These are phyloP conservation scores for Apodemus speciosus DNA, from an alignment of 2,113 vertebrate genomes.

Conservation along the genomic window DNA sequence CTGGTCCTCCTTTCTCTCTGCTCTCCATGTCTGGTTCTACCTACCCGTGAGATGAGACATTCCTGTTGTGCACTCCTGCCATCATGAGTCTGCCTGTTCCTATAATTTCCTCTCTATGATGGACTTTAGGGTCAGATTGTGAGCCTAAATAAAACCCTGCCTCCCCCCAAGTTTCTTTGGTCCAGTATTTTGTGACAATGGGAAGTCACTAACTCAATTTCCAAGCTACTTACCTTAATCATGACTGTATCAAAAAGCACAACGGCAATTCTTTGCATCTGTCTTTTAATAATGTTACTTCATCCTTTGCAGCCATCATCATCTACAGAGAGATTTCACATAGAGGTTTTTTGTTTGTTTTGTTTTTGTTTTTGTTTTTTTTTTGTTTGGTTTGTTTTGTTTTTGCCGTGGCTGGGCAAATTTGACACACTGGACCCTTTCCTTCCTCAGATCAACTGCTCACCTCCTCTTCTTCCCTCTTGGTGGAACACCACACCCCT, in stretches of 20 bases:
- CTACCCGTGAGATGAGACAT: background rate
- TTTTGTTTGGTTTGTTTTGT: too few species aligned
- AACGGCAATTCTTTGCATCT: background rate
- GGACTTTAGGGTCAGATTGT: background rate
- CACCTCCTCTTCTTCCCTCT: conserved; percentile 50
- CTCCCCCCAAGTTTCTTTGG: background rate
- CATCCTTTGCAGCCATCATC: conserved; percentile 30
- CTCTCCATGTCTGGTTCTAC: background rate
- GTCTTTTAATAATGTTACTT: background rate
- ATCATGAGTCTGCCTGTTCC: background rate
- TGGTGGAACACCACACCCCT: conserved; percentile 76
- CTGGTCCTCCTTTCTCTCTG: background rate
- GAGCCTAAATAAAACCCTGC: background rate
- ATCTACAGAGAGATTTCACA: conserved; percentile 68
- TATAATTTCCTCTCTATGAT: background rate
- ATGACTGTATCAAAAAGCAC: conserved; percentile 63
- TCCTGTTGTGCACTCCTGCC: background rate
- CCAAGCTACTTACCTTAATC: conserved; percentile 62
- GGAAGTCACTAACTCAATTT: background rate
- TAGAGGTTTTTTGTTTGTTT: conserved; percentile 77
- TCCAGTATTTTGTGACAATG: background rate
- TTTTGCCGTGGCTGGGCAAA: conserved; percentile 51
- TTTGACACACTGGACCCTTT: conserved; percentile 52
- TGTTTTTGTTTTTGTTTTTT: too few species aligned
- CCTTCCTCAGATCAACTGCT: background rate